Conservation (phyloP, 2,797 vertebrate species). For the Alexandromys oeconomus region DNA sequence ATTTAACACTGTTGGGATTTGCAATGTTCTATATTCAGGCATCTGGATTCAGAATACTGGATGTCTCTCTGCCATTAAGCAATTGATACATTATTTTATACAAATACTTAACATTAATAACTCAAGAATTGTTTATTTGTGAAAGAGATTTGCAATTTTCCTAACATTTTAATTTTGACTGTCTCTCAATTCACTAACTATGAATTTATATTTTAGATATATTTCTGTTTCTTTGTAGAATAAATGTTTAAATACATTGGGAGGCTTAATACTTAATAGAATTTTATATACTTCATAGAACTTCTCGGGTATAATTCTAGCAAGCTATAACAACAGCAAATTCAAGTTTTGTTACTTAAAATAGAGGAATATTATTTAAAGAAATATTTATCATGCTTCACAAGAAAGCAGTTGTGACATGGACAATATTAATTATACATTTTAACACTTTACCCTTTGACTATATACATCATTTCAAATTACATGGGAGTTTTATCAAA, state of each 20-base stretch:
- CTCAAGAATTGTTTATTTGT: conserved; percentile 43
- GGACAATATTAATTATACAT: neutral
- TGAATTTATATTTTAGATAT: conserved; percentile 57
- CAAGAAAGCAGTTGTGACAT: neutral
- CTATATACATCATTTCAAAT: neutral
- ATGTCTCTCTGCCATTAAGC: neutral
- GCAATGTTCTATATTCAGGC: neutral
- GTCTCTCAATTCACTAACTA: conserved; percentile 18
- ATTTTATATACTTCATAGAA: conserved; percentile 26
- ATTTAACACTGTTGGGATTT: conserved; percentile 18
- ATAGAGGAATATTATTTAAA: conserved; percentile 15
- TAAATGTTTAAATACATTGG: conserved; percentile 64
- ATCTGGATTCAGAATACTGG: neutral
- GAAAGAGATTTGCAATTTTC: conserved; percentile 56
- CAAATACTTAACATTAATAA: conserved; percentile 61
- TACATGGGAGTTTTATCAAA: neutral
- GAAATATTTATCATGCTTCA: neutral
- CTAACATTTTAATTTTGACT: conserved; percentile 61
- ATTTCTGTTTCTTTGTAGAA: conserved; percentile 45
- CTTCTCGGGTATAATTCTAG: conserved; percentile 25
- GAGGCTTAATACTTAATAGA: neutral
- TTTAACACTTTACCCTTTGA: neutral
- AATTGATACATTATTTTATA: conserved; percentile 32
- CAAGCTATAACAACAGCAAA: neutral
- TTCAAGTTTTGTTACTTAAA: conserved; percentile 51